Evolutionary conservation across 2,888 invertebrate species (phyloP).

Genomic region (Apamea monoglypha): DNA sequence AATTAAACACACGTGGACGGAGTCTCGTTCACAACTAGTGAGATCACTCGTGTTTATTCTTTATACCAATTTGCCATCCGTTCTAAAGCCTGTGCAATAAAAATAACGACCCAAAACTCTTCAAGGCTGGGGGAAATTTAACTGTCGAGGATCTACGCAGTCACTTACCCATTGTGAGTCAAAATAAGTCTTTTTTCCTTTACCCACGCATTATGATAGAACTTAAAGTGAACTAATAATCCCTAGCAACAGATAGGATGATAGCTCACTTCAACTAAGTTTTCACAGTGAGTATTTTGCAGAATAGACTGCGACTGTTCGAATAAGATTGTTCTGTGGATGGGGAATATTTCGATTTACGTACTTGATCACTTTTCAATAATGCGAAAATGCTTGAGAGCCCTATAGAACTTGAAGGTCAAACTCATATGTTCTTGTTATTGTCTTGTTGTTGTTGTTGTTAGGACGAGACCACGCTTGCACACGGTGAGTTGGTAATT

Average conservation of each 20-base stretch:
- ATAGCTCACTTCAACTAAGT: neutral
- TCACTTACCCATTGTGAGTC: neutral
- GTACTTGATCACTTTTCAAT: neutral
- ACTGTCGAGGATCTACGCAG: neutral
- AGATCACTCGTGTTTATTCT: slow-evolving; percentile 20
- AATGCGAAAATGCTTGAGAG: neutral
- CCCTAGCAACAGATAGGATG: neutral
- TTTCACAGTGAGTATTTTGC: neutral
- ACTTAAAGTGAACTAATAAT: too few species aligned
- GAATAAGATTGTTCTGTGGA: neutral
- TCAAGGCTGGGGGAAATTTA: neutral
- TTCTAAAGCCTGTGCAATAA: neutral
- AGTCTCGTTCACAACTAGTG: slow-evolving; percentile 2
- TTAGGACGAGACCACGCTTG: too few species aligned
- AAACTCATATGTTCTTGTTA: neutral
- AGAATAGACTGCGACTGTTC: neutral
- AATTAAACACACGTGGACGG: neutral
- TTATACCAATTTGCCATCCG: slow-evolving; percentile 6
- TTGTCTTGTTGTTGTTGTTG: too few species aligned
- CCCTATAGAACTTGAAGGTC: neutral
- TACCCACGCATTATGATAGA: too few species aligned
- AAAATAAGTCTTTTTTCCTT: neutral
- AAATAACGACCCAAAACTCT: neutral
- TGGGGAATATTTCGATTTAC: too few species aligned
- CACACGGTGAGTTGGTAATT: neutral